Percentiles rank a stretch among this genome's conserved stretches.
Conservation (phyloP, 2,888 invertebrate species). For the Auanema sp. region DNA sequence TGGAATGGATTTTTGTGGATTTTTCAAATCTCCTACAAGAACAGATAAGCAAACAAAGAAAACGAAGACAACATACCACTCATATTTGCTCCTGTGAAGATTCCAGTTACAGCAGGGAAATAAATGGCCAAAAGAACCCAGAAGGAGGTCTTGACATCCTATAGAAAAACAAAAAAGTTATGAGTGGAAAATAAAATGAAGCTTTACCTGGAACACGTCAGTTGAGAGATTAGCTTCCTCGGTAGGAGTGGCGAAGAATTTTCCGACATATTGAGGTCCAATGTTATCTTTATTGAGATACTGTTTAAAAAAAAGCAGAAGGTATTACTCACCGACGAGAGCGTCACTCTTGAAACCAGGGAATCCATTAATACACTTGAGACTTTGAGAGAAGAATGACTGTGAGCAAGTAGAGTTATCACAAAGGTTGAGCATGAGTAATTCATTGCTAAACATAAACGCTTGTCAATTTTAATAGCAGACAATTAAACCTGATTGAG, state of each 20-base stretch:
- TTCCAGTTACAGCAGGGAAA: conserved; percentile 98
- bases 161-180: conserved; percentile 67
- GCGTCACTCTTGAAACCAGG: conserved; percentile 87
- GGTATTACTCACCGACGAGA: conserved; percentile 68
- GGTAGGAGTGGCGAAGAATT: conserved; percentile 28
- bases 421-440: conserved; percentile 20
- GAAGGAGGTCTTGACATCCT: conserved; percentile 87
- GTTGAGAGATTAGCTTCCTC: conserved; percentile 26
- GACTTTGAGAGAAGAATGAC: conserved; percentile 8
- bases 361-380: conserved; percentile 77
- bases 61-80: conserved; percentile 72
- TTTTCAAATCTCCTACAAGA: conserved; percentile 78
- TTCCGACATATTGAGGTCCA: conserved; percentile 38
- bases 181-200: not conserved
- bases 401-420: not conserved
- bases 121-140: conserved; percentile 95
- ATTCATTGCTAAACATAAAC: conserved; percentile 25
- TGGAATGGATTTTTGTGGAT: conserved; percentile 97
- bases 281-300: conserved; percentile 38
- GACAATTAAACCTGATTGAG: conserved; percentile 70
- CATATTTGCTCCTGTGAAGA: conserved; percentile 98
- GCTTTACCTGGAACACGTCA: conserved; percentile 68
- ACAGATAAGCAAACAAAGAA: no score
- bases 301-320: not conserved
- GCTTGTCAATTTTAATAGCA: conserved; percentile 54